A percentile compares a stretch with the other conserved stretches of the same genome.
Evolutionary conservation across 1,140 invertebrate genomes (phyloP).

Genomic region (Adelges cooleyi): DNA sequence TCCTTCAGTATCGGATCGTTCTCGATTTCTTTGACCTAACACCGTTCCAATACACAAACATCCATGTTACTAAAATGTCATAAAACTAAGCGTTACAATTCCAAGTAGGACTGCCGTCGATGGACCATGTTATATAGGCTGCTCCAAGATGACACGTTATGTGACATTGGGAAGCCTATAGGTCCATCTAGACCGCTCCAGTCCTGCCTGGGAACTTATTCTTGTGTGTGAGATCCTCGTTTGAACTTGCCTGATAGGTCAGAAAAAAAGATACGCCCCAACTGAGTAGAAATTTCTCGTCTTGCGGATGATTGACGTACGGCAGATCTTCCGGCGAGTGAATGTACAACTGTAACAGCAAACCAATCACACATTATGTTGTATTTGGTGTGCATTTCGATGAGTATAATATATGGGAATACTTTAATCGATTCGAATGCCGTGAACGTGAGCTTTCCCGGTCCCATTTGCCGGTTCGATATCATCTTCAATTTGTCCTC

Average conservation of each 20-base stretch:
- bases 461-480: slow-evolving; percentile 31
- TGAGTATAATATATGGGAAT: background rate
- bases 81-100: too few relatives aligned
- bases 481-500: slow-evolving; percentile 29
- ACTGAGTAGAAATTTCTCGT: slow-evolving; percentile 33
- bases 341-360: slow-evolving; percentile 19
- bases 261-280: slow-evolving; percentile 32
- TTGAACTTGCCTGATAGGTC: slow-evolving; percentile 31
- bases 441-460: slow-evolving; percentile 31
- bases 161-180: too few relatives aligned
- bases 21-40: slow-evolving; percentile 45
- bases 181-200: too few relatives aligned
- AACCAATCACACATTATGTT: too few relatives aligned
- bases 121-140: too few relatives aligned
- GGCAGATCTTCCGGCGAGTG: slow-evolving; percentile 55
- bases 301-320: slow-evolving; percentile 43
- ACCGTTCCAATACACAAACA: too few relatives aligned
- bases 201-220: too few relatives aligned
- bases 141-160: too few relatives aligned
- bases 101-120: too few relatives aligned
- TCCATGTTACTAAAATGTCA: too few relatives aligned
- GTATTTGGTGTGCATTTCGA: background rate
- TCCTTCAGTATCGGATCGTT: slow-evolving; percentile 46
- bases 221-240: too few relatives aligned
- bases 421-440: slow-evolving; percentile 33